Conservation (phyloP, 2,888 invertebrate species). For the Phyllotreta cruciferae region DNA sequence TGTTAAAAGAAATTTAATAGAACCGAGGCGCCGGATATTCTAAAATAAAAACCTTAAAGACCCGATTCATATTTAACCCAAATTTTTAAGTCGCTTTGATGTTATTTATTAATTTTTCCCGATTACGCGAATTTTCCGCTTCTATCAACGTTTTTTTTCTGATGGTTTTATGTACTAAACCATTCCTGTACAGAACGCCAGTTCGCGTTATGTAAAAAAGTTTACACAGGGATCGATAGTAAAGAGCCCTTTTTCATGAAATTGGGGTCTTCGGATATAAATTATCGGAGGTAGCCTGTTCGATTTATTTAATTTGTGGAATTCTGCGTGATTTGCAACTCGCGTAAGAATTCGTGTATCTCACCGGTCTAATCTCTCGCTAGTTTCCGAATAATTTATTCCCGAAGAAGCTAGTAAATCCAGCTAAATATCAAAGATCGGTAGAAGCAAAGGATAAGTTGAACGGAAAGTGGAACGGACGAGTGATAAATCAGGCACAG, state of each 20-base stretch:
- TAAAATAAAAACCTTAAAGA: constrained; percentile 52
- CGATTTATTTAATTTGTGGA: constrained; percentile 32
- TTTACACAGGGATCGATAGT: constrained; percentile 11
- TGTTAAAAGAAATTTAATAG: constrained; percentile 56
- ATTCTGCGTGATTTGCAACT: constrained; percentile 38
- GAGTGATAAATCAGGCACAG: constrained; percentile 61
- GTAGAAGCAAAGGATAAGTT: constrained; percentile 58
- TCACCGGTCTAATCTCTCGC: constrained; percentile 38
- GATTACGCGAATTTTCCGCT: neutral
- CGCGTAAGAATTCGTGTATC: constrained; percentile 40
- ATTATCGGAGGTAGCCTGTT: constrained; percentile 17
- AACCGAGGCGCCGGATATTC: constrained; percentile 54
- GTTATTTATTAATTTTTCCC: constrained; percentile 18
- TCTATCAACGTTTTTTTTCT: neutral
- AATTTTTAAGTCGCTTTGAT: constrained; percentile 36
- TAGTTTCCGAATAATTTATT: constrained; percentile 55
- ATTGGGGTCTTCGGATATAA: constrained; percentile 14
- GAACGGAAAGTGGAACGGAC: constrained; percentile 59
- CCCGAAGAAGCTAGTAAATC: constrained; percentile 57
- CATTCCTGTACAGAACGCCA: neutral
- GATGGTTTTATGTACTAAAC: neutral
- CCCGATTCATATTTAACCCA: constrained; percentile 48
- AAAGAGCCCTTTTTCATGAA: constrained; percentile 12
- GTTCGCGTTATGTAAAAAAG: constrained; percentile 8
- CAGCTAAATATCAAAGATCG: constrained; percentile 60